phyloP scores from a whole-genome alignment of 2,797 vertebrate genomes.

The Phaenicophaeus curvirostris region DNA sequence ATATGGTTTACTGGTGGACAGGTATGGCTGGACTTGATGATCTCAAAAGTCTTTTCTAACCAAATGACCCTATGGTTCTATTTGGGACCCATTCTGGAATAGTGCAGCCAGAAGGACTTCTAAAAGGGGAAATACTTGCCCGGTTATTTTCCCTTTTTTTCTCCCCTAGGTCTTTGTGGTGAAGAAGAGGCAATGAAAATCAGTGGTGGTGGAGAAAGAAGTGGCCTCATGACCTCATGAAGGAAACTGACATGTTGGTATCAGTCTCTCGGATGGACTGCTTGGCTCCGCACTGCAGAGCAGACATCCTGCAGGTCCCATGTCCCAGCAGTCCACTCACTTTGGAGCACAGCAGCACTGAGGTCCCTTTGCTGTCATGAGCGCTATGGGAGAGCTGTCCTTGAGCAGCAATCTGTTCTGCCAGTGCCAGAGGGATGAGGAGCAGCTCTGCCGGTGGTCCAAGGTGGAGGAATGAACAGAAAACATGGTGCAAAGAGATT shows the following conservation, averaged over 20 bases:
- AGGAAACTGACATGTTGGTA: not conserved
- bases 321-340: fast-evolving
- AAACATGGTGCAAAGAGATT: fast-evolving
- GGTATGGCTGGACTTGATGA: no score
- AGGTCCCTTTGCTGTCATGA: fast-evolving
- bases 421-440: not conserved
- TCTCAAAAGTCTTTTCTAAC: no score
- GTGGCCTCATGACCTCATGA: not conserved
- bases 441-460: fast-evolving
- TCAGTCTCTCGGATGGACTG: not conserved
- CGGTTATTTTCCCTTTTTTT: not conserved
- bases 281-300: not conserved
- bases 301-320: not conserved
- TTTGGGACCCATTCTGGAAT: not conserved
- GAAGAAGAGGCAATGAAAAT: not conserved
- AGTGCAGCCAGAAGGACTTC: not conserved
- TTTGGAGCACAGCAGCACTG: fast-evolving
- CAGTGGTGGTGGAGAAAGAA: not conserved
- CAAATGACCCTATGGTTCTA: no score
- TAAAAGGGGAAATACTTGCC: not conserved
- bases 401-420: not conserved
- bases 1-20: no score
- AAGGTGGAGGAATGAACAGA: not conserved
- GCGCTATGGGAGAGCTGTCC: not conserved
- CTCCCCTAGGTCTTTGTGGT: fast-evolving